Evolutionary conservation across 35 echinoderm and acorn worm species (phyloP), one percentile per base, ranked within the genome.

Genomic region (Anneissia japonica): DNA sequence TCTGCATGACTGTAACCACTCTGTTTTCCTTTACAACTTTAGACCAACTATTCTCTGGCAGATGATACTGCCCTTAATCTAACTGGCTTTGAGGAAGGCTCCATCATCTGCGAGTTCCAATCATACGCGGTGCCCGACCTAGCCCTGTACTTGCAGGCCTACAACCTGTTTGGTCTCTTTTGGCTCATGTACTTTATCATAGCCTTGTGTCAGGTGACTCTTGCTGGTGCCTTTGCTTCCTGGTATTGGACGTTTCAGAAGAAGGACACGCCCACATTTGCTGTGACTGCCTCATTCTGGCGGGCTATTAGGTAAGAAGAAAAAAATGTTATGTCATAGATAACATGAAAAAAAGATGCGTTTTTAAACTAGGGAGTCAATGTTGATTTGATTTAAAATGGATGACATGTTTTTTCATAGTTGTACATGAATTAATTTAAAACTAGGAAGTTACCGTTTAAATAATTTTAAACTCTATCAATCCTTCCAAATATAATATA

Each of bases 181-280:
- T 97, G 95, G 95, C 23, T 97, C 29, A 81, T 91, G 74, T 91
- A 97, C 81, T 97, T 97, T 37, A 83, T 93, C 13, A 88, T 93
- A 12, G 95, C 91, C 36, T 81, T 97, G 3, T 89, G 95, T 83
- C 91, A 97, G 77, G 77, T 97, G 74, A 88, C 95, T 32, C 86
- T 97, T 0, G 88, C 95, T 4, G 95, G 95, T 31, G 95, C 95
- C 17, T 97, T 97, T 77, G 95, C 95, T 3, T 93, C 91, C 0
- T 97, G 93, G 77, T 97, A 89, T 82, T 97, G 91, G 91, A 91
- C 95, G 10, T 97, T 93, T 37, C 84, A 90, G 77, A 97, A 97
- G 80, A 46, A 85, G 1, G 95, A 97, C 73, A 85, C 93, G 29
- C 95, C 95, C 35, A 29, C 86, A 14, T 91, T 93, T 16, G 85